phyloP scores from a whole-genome alignment of 1,140 invertebrate species.

The Drosophila suzukii region DNA sequence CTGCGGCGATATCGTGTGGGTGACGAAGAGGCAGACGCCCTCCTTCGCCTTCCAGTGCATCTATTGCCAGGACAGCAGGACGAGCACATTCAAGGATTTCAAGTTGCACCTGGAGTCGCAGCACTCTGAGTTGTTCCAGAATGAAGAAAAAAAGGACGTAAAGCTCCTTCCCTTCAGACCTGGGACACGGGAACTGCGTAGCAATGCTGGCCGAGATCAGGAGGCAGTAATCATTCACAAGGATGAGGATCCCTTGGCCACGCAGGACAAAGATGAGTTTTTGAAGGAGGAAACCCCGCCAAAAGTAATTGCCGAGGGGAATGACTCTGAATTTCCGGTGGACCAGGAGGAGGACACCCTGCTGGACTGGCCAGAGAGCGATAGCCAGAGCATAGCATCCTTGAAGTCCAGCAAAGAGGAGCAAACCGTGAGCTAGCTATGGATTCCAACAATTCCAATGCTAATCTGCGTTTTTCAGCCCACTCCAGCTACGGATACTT shows the following conservation, averaged over 20 bases:
- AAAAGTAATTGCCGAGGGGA: not conserved
- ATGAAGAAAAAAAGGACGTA: not conserved
- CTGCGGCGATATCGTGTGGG: slow-evolving; percentile 50
- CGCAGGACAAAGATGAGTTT: not conserved
- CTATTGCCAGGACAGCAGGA: slow-evolving; percentile 19
- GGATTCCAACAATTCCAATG: no score
- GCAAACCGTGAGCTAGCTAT: not conserved
- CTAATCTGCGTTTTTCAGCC: not conserved
- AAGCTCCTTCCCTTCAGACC: not conserved
- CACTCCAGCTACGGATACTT: not conserved
- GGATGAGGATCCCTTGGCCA: not conserved
- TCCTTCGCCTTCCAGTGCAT: slow-evolving; percentile 45
- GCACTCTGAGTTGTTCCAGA: slow-evolving; percentile 17
- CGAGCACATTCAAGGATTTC: slow-evolving; percentile 35
- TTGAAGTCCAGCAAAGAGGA: not conserved
- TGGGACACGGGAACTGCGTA: not conserved
- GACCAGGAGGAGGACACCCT: not conserved
- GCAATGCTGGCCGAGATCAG: not conserved
- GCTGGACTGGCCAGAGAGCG: slow-evolving; percentile 3
- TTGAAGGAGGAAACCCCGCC: not conserved
- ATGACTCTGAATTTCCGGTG: not conserved
- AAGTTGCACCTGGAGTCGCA: slow-evolving; percentile 29
- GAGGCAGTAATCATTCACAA: not conserved
- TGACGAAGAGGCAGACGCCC: slow-evolving; percentile 3
- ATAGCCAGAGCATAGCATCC: not conserved